Evolutionary conservation across 2,797 vertebrate genomes (phyloP), one percentile per base, ranked within the genome.

Genomic region (Ficedula albicollis): DNA sequence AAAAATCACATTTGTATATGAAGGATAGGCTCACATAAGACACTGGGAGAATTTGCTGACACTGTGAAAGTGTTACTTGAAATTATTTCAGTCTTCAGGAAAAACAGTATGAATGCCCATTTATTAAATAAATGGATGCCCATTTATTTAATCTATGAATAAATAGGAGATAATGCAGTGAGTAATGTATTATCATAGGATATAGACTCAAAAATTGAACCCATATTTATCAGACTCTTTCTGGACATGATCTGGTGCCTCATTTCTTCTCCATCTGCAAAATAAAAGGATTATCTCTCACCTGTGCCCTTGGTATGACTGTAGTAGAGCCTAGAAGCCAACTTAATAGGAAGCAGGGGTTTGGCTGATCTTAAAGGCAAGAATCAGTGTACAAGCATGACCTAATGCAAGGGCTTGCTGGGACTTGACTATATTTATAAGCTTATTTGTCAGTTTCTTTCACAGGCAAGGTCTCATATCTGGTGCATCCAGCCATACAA

Each of bases 241-340:
- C 38, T 78, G 46, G 23, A 51, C 36, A 3, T 36, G 38, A 8
- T 80, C 29, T 2, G 0, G 15, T 60, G 14, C 29, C 62, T 72
- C 19, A 23, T 74, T 80, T 84, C 20, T 59, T 41, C 49, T 72
- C 34, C 26, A 18, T 4, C 15, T 79, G 13, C 54, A 64, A 72
- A 79, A 82, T 6, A 14, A 59, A 39, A 39, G 13, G 21, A 56
- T 43, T 76, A 0, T 46, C 3, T 79, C 38, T 43, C 29, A 64
- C 15, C 48, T 51, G 14, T 75, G 26, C 23, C 36, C 29, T 43
- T 44, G 59, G 19, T 60, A n/a, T 0, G 0, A 64, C 15, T 26
- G 20, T 30, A 41, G 34, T 26, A 55, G 58, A 81, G 12, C 29
- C 20, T 52, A 72, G 38, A 52, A 54, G 43, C 4, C 27, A 62